Base-by-base conservation (phyloP, 2,888 invertebrate genomes). In the Lymantria monacha region DNA sequence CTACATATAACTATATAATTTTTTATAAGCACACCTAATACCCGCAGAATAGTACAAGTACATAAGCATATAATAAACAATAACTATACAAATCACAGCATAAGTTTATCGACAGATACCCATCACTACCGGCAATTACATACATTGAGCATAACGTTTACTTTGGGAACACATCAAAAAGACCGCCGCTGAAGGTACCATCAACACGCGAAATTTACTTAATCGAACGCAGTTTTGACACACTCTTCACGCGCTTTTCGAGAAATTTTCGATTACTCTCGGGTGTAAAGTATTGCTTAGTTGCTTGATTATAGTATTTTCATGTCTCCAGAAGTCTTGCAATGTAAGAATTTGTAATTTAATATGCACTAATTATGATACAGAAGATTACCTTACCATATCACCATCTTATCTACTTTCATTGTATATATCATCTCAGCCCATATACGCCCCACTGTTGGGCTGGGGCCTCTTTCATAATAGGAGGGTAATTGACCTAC, bases 91-190 rank as follows among this genome's bases (percentile, higher is more conserved):
- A 47, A 47, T 44, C 22, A 41, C 41, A 30, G 31, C 30, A 11
- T 45, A 51, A 49, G 54, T 43, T 11, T 51, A 70, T 69, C 68
- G 69, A 67, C 51, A 51, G 0, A 44, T 38, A 55, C 46, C 1
- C 79, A 72, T 64, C 81, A 63, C 75, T 79, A 74, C 42, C 53
- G 53, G 70, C 76, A 82, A 81, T 84, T 82, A 79, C 70, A 63
- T 53, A 55, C 61, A 67, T 74, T 74, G 76, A 79, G 76, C 81
- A 78, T 79, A 77, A 79, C 83, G 86, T 86, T 86, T 87, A 81
- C 85, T 83, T 82, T 83, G 77, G 78, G 70, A 75, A 74, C 70
- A 82, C 82, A 78, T 86, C 79, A 86, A 22, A 85, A 86, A 70
- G 61, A 59, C 76, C 79, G 75, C 67, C 33, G 47, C 71, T 70